These are phyloP conservation scores for Erebia palarica DNA, from an alignment of 2,888 invertebrate genomes.

Conservation along the genomic window DNA sequence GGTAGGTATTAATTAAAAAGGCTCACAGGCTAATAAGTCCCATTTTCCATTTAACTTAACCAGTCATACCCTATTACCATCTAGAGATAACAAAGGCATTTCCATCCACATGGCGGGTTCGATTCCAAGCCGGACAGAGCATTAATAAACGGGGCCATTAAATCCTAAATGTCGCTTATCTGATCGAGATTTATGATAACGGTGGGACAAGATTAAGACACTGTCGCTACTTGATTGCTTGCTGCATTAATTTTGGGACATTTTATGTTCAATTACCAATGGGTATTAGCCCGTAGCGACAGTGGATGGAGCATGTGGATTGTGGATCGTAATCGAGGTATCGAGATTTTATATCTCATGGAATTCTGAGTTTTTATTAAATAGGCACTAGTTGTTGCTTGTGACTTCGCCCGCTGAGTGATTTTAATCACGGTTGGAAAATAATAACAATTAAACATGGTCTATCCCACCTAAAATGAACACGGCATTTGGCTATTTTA, in stretches of 20 bases:
- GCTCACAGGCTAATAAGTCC: constrained; percentile 13
- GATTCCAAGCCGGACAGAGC: constrained; percentile 41
- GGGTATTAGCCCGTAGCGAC: constrained; percentile 4
- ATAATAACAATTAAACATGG: too few species aligned
- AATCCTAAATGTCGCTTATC: constrained; percentile 76
- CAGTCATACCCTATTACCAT: constrained; percentile 31
- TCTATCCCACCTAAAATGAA: too few species aligned
- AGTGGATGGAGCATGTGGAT: neutral
- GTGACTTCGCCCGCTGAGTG: neutral
- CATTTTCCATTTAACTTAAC: constrained; percentile 32
- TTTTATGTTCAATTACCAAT: constrained; percentile 27
- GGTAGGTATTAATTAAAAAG: constrained; percentile 14
- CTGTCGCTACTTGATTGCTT: constrained; percentile 43
- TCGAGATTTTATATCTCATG: neutral
- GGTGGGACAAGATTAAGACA: constrained; percentile 67
- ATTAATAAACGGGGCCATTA: constrained; percentile 77
- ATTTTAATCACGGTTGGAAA: neutral
- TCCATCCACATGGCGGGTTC: constrained; percentile 38
- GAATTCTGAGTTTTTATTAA: neutral
- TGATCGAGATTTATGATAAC: constrained; percentile 79
- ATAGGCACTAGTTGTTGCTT: neutral
- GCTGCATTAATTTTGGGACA: constrained; percentile 29
- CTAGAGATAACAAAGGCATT: constrained; percentile 48
- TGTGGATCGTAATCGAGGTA: constrained; percentile 1
- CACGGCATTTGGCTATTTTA: too few species aligned